A percentile compares a stretch with the other conserved stretches of the same genome.
phyloP scores from a whole-genome alignment of 2,888 invertebrate species.

The Cactoblastis cactorum region DNA sequence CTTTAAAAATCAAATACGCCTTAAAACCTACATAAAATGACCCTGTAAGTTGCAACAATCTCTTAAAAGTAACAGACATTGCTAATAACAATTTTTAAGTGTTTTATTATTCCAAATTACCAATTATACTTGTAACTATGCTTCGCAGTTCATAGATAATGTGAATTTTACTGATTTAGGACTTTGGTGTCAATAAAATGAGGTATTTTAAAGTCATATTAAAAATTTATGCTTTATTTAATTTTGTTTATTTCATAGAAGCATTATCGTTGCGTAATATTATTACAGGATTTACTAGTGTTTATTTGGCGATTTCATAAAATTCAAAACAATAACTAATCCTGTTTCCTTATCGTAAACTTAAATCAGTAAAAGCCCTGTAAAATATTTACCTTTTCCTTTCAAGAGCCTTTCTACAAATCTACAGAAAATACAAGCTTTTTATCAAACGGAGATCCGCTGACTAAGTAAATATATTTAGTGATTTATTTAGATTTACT shows the following conservation, averaged over 20 bases:
- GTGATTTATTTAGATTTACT: background rate
- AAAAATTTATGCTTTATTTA: background rate
- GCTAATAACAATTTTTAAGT: constrained; percentile 5
- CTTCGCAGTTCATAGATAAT: background rate
- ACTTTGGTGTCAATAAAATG: background rate
- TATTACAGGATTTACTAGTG: no score
- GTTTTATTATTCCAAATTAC: constrained; percentile 11
- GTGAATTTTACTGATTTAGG: constrained; percentile 1
- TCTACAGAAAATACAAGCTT: no score
- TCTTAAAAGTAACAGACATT: constrained; percentile 1
- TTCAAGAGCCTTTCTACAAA: no score
- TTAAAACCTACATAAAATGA: constrained; percentile 15
- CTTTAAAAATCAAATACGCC: background rate
- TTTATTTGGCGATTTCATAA: no score
- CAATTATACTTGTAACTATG: background rate
- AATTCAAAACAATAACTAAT: no score
- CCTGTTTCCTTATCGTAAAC: no score
- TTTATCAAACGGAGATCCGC: no score
- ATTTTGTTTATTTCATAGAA: no score
- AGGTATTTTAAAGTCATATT: background rate
- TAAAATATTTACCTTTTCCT: no score
- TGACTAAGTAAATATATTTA: no score
- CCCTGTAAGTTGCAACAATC: constrained; percentile 8
- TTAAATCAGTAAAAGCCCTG: no score
- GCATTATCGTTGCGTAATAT: no score